Base-by-base conservation (phyloP, 2,113 vertebrate genomes). In the Cynopterus brachyotis region DNA sequence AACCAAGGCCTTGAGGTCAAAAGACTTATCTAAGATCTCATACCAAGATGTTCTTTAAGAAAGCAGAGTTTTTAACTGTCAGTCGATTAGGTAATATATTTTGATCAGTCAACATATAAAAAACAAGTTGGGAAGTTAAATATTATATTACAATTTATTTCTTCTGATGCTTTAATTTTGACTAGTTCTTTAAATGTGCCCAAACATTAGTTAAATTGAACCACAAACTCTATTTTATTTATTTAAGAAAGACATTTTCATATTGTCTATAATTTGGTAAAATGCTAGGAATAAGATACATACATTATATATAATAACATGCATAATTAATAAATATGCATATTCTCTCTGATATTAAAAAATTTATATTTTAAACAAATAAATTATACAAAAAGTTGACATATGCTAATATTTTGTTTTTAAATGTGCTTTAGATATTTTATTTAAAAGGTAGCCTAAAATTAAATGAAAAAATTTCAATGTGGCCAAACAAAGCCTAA, bases 391-490 rank as follows among this genome's bases (percentile, higher is more conserved):
- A 9, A 55, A 89, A 86, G 5, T 42, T 89, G 32, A 60, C 12
- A 50, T 53, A 53, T 40, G 19, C 45, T 80, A 84, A 53, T 47
- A 20, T 60, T 94, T 89, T 85, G 45, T 76, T 89, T 96, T 95
- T 55, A 82, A 88, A 37, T 85, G 5, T 10, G 60, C 45, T 85
- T 59, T 19, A 13, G 35, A 30, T 75, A 13, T 96, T 90, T 82
- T 67, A 89, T 32, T 45, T 70, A 37, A 72, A 88, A 87, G 6
- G 17, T 26, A 81, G 42, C 19, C 6, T 88, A 88, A 83, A 95
- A 88, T 76, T 35, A 79, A 93, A 75, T 70, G 22, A 76, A 96
- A 60, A 76, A 0, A 4, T 40, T 70, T 87, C 1, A 47, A 1
- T 73, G 9, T 70, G 20, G 13, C 11, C 50, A 53, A 78, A n/a